Evolutionary conservation across 2,888 invertebrate genomes (phyloP).

Genomic region (Punctoribates punctum): DNA sequence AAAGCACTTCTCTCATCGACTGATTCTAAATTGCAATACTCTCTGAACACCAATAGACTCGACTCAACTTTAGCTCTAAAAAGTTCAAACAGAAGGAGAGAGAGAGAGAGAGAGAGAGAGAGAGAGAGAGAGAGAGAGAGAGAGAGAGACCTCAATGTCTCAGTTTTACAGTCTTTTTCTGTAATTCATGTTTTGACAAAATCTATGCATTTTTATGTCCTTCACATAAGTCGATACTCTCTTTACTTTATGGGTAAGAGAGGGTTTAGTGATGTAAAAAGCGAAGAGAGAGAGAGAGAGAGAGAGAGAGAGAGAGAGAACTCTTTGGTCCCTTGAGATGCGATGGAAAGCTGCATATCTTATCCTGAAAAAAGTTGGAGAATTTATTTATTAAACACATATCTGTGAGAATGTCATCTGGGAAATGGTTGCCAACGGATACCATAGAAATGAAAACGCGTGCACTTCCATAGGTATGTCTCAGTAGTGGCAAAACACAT

Average conservation of each 20-base stretch:
- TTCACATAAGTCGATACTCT: neutral
- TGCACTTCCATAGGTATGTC: constrained; percentile 31
- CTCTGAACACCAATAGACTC: constrained; percentile 14
- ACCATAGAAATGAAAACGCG: constrained; percentile 20
- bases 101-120: constrained; percentile 12
- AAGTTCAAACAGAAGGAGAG: neutral
- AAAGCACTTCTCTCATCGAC: neutral
- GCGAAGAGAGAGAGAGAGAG: neutral
- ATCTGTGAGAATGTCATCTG: constrained; percentile 11
- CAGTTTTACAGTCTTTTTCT: neutral
- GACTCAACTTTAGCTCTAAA: neutral
- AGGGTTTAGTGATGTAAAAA: neutral
- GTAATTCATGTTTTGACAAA: neutral
- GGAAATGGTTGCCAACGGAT: constrained; percentile 21
- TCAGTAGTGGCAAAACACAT: constrained; percentile 24
- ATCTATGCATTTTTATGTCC: neutral
- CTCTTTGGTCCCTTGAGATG: constrained; percentile 18
- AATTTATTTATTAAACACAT: constrained; percentile 35
- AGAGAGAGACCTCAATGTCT: neutral
- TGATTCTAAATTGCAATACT: constrained; percentile 26
- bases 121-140: constrained; percentile 3
- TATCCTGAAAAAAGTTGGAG: constrained; percentile 24
- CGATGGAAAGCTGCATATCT: constrained; percentile 12
- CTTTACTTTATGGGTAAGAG: neutral
- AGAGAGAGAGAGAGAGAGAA: neutral